phyloP scores from a whole-genome alignment of 2,113 vertebrate species.

The Microtus montanus region DNA sequence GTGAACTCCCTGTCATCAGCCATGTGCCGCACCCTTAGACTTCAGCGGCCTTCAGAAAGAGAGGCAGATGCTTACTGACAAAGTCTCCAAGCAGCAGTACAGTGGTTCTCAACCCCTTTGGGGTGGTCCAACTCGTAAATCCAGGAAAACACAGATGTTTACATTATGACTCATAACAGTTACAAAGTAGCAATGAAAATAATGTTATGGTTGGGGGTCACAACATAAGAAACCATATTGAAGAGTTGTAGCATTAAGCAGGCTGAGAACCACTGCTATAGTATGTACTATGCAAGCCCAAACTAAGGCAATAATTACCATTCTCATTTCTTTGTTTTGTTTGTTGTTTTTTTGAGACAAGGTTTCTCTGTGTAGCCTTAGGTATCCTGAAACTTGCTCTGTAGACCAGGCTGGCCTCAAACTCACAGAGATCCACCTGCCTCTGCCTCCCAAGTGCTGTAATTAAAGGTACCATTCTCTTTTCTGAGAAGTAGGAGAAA shows the following conservation, averaged over 20 bases:
- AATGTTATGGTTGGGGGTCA: background rate
- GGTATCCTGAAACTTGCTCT: background rate
- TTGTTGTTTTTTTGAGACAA: background rate
- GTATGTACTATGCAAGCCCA: background rate
- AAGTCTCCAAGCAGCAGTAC: background rate
- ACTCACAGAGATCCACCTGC: background rate
- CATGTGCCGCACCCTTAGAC: background rate
- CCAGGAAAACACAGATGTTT: background rate
- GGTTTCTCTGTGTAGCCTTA: background rate
- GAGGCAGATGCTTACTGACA: background rate
- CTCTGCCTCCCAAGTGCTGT: background rate
- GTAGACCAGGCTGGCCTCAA: background rate
- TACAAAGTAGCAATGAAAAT: background rate
- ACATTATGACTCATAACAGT: background rate
- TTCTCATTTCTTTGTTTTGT: background rate
- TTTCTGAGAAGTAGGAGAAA: background rate
- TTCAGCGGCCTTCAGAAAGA: background rate
- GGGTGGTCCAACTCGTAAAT: background rate
- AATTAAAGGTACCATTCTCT: background rate
- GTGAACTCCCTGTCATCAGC: background rate
- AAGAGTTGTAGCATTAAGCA: background rate
- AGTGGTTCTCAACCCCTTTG: background rate
- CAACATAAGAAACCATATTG: background rate
- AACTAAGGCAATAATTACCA: background rate
- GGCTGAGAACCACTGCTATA: background rate